phyloP scores from a whole-genome alignment of 1,140 invertebrate species.

The Mycetomoellerius zeteki region DNA sequence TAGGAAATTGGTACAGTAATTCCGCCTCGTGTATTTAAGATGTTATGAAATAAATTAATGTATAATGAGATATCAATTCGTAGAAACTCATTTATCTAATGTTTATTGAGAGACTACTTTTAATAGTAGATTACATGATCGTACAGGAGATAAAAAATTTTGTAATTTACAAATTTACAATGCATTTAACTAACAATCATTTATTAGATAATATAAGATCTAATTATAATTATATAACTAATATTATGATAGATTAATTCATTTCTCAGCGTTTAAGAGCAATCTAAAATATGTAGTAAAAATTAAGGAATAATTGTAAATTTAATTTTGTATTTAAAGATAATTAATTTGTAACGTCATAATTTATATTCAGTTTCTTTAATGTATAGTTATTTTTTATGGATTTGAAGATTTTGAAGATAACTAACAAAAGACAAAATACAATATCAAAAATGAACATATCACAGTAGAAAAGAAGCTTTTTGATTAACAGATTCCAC shows the following conservation, averaged over 20 bases:
- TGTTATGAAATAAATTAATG: not conserved
- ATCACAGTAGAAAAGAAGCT: not conserved
- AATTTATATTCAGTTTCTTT: not conserved
- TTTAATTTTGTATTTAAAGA: not conserved
- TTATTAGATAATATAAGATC: not conserved
- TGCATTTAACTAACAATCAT: not conserved
- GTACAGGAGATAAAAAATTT: not conserved
- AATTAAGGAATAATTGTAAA: not conserved
- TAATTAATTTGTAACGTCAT: not conserved
- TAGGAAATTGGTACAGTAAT: not conserved
- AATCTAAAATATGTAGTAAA: slow-evolving; percentile 4
- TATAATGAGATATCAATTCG: not conserved
- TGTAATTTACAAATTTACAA: not conserved
- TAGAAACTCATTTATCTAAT: not conserved
- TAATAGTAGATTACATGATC: not conserved
- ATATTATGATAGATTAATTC: not conserved
- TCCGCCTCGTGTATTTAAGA: not conserved
- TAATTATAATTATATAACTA: not conserved
- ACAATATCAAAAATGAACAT: not conserved
- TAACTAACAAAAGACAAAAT: not conserved
- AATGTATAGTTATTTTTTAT: not conserved
- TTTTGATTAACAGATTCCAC: slow-evolving; percentile 1
- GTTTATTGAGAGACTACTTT: not conserved
- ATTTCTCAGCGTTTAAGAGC: not conserved
- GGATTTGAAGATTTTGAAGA: not conserved